Percentiles rank a stretch among this genome's conserved stretches.
These are phyloP conservation scores for Copidosoma aretas DNA, from an alignment of 2,888 invertebrate genomes.

Conservation along the genomic window DNA sequence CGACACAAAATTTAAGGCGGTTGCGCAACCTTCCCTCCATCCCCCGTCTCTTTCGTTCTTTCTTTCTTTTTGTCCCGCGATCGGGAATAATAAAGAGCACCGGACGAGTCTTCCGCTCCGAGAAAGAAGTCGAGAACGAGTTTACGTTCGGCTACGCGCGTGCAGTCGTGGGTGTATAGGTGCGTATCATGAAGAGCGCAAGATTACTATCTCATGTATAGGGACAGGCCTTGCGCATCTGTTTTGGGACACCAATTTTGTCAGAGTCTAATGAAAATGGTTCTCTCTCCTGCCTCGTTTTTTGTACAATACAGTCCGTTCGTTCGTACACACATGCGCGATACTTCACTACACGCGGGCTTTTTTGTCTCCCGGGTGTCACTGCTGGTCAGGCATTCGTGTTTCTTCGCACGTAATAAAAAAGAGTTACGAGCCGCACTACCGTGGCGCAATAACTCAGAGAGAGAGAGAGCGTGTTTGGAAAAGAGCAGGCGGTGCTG, in stretches of 20 bases:
- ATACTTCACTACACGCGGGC: neutral
- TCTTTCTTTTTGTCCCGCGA: neutral
- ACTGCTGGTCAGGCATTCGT: neutral
- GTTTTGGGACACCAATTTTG: neutral
- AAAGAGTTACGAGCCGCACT: conserved; percentile 7
- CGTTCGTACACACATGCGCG: neutral
- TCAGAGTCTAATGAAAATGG: conserved; percentile 1
- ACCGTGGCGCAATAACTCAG: neutral
- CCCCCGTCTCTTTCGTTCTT: neutral
- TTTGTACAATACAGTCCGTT: neutral
- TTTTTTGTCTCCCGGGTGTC: neutral
- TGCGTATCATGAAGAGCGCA: neutral
- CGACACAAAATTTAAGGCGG: conserved; percentile 58
- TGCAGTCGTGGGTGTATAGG: neutral
- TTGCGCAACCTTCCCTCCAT: conserved; percentile 55
- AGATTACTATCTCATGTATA: conserved; percentile 18
- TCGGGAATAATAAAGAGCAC: too few relatives aligned
- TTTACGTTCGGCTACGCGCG: conserved; percentile 29
- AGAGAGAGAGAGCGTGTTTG: conserved; percentile 1
- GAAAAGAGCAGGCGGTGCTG: neutral
- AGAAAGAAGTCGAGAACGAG: conserved; percentile 30
- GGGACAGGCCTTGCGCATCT: neutral
- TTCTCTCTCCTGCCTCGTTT: neutral
- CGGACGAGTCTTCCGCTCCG: neutral
- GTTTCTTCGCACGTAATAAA: conserved; percentile 22